Percentiles rank a stretch among this genome's conserved stretches.
phyloP scores from a whole-genome alignment of 2,888 invertebrate species.

The Epistrophe eligans region DNA sequence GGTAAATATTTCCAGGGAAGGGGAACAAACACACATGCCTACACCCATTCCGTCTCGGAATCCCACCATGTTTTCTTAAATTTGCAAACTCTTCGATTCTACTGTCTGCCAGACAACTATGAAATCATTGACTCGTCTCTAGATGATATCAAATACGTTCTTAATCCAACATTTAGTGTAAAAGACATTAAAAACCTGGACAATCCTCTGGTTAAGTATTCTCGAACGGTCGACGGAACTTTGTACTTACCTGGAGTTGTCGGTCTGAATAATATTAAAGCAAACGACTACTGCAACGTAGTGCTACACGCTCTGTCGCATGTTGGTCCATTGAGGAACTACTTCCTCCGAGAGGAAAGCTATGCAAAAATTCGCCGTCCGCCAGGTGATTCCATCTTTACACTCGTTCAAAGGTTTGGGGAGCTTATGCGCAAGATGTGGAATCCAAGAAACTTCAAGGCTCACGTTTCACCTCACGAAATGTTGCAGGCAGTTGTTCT shows the following conservation, averaged over 20 bases:
- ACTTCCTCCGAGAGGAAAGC: conserved; percentile 96
- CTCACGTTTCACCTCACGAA: conserved; percentile 99
- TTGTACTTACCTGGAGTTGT: conserved; percentile 99
- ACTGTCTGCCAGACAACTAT: conserved; percentile 99
- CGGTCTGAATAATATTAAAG: conserved; percentile 99
- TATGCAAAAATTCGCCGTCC: conserved; percentile 95
- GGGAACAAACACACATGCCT: conserved; percentile 99
- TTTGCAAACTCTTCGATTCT: conserved; percentile 97
- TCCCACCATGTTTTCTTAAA: conserved; percentile 99
- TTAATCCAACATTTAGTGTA: conserved; percentile 97
- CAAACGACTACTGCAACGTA: conserved; percentile 99
- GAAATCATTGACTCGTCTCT: conserved; percentile 98
- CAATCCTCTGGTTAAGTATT: conserved; percentile 89
- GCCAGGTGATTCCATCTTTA: conserved; percentile 96
- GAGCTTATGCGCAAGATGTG: conserved; percentile 98
- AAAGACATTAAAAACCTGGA: conserved; percentile 94
- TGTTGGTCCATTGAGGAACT: conserved; percentile 96
- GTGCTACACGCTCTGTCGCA: conserved; percentile 97
- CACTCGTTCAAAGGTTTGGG: conserved; percentile 95
- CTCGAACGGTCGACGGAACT: conserved; percentile 97
- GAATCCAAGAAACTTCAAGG: conserved; percentile 99
- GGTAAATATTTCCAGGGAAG: conserved; percentile 99
- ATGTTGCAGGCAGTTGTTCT: conserved; percentile 99
- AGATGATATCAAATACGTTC: conserved; percentile 98
- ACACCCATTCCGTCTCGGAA: conserved; percentile 99